These are phyloP conservation scores for Benthosema pterotum DNA, from an alignment of 2,797 vertebrate genomes.

Conservation along the genomic window DNA sequence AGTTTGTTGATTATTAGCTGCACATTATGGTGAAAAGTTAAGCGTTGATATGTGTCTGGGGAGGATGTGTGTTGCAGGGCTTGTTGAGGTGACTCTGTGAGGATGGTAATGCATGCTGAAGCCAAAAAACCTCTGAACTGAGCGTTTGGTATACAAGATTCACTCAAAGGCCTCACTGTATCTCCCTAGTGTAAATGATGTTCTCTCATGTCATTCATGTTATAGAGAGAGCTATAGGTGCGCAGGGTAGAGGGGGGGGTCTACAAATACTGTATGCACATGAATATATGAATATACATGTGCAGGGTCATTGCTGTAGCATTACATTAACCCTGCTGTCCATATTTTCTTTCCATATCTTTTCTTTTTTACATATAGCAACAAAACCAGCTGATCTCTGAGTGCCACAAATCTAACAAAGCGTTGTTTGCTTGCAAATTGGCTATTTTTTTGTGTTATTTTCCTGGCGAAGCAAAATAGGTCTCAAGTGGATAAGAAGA, in stretches of 20 bases:
- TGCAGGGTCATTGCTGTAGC: slow-evolving; percentile 27
- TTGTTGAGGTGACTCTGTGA: slow-evolving; percentile 43
- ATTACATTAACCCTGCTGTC: slow-evolving; percentile 6
- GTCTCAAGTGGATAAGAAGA: no score
- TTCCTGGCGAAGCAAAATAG: no score
- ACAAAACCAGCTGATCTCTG: no score
- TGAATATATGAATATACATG: slow-evolving; percentile 41
- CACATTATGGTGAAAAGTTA: slow-evolving; percentile 47
- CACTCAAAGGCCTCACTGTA: slow-evolving; percentile 52
- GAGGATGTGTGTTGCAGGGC: slow-evolving; percentile 42
- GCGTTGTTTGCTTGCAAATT: no score
- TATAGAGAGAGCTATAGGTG: slow-evolving; percentile 68
- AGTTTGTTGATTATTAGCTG: slow-evolving; percentile 12
- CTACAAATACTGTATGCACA: slow-evolving; percentile 21
- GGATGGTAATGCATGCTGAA: slow-evolving; percentile 69
- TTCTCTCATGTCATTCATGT: slow-evolving; percentile 55
- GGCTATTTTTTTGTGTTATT: no score
- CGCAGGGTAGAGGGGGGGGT: no score
- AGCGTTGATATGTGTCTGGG: slow-evolving; percentile 57
- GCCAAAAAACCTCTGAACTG: slow-evolving; percentile 63
- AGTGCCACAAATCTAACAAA: no score
- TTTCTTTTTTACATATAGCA: no score
- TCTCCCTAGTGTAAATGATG: slow-evolving; percentile 53
- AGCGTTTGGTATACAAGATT: no score
- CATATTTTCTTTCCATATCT: no score